Base-by-base conservation (phyloP, 2,113 vertebrate species). In the Vanacampus margaritifer region DNA sequence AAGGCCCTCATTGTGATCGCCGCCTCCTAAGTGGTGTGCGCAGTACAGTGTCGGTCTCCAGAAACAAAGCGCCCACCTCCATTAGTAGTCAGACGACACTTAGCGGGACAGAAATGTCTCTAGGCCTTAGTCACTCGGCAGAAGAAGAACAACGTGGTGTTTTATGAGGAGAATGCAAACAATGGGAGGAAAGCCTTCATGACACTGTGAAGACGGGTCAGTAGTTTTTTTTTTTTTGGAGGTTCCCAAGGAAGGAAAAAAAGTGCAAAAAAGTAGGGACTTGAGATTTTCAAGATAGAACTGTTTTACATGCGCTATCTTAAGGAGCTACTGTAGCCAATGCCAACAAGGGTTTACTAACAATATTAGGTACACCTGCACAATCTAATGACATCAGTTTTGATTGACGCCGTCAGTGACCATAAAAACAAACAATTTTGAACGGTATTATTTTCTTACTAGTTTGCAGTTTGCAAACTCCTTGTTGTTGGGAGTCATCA, bases 101-200 rank as follows among this genome's bases (percentile, higher is more conserved):
- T 64, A 84, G 5, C 14, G 60, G 81, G 71, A 86, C 82, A 83
- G 79, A 84, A 83, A 84, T 71, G 82, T 84, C 80, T 82, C 85
- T 73, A 58, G 78, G 78, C 79, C 79, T 88, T 89, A 86, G 85
- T 88, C 82, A 88, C 86, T 85, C 74, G 76, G 86, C 79, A 83
- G 81, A 84, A 87, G 83, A 82, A 84, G 77, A 87, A 88, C 82
- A 85, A 80, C 80, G 77, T 51, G 32, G 73, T 23, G 58, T 84
- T 89, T 90, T 88, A 85, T 82, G 80, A 72, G 83, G 79, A 85
- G 84, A 87, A 88, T 72, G 73, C 82, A 86, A 85, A 91, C 91
- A 92, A 92, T 89, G 72, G 82, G 79, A 91, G 90, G 90, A 92
- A 90, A 86, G 83, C 78, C 84, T 87, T 81, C 77, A 53, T 59